Percentiles rank a stretch among this genome's conserved stretches.
These are phyloP conservation scores for Papilio xuthus DNA, from an alignment of 1,140 invertebrate genomes.

Conservation along the genomic window DNA sequence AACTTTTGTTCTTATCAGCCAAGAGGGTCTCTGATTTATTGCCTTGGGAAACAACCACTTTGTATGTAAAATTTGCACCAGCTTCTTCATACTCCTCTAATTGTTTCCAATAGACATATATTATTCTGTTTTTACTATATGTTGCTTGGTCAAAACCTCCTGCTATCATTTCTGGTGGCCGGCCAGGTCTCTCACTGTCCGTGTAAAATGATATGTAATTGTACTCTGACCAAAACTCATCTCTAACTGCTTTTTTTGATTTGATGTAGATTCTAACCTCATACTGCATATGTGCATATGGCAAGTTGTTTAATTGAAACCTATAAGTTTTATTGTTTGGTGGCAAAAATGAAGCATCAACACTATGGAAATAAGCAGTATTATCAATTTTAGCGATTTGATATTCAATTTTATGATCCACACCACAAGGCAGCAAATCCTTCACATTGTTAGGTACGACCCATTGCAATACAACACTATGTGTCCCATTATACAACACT, in stretches of 20 bases:
- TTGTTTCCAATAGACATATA: slow-evolving; percentile 87
- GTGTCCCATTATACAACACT: slow-evolving; percentile 80
- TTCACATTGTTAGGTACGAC: slow-evolving; percentile 82
- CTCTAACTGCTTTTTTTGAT: slow-evolving; percentile 78
- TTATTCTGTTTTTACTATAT: slow-evolving; percentile 79
- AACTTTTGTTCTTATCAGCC: slow-evolving; percentile 68
- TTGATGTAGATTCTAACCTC: slow-evolving; percentile 86
- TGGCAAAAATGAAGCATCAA: slow-evolving; percentile 64
- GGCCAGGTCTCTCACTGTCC: slow-evolving; percentile 82
- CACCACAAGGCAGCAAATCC: slow-evolving; percentile 81
- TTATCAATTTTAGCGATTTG: slow-evolving; percentile 83
- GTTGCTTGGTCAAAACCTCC: slow-evolving; percentile 85
- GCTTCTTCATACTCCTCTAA: slow-evolving; percentile 83
- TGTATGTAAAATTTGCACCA: slow-evolving; percentile 72
- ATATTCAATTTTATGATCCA: slow-evolving; percentile 84
- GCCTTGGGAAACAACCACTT: slow-evolving; percentile 56
- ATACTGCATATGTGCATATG: slow-evolving; percentile 86
- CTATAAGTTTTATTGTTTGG: slow-evolving; percentile 66
- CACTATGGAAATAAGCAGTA: slow-evolving; percentile 80
- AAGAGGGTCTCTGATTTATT: slow-evolving; percentile 54
- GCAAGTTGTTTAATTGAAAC: slow-evolving; percentile 82
- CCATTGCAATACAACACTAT: slow-evolving; percentile 84
- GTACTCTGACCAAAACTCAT: slow-evolving; percentile 85
- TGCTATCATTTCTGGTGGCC: slow-evolving; percentile 83
- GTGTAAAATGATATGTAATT: slow-evolving; percentile 83